Evolutionary conservation across 2,113 vertebrate species (phyloP), one percentile per base, ranked within the genome.

Genomic region (Vidua macroura): DNA sequence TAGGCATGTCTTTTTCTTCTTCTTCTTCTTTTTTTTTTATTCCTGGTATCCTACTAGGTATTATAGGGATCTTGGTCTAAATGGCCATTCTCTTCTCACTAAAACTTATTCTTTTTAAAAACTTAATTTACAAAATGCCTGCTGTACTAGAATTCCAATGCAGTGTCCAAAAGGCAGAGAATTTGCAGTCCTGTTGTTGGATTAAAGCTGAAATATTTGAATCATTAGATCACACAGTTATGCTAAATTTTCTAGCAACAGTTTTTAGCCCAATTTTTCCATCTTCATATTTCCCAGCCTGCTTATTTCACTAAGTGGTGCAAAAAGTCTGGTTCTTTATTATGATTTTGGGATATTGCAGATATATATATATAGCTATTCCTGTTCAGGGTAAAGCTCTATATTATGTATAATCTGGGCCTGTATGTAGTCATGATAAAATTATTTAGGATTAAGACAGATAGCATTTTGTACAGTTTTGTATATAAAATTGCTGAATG

Each of bases 391-490:
- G 27, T 1, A 20, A 64, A 77, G 11, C 10, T 66, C 3, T 2
- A 0, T 49, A 8, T 66, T n/a, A 23, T 28, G 7, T 4, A 13
- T 18, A 9, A 16, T 17, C 55, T 39, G 14, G 22, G 3, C 4
- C 22, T 59, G 23, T 43, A 28, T 6, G 7, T 25, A 35, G 3
- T 28, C 6, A 28, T 18, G 3, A 28, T 21, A 86, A 77, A 85
- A 82, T 31, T 56, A 83, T 46, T 73, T 69, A 79, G 14, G 13
- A 18, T 58, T 66, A 66, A 72, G 51, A 66, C 1, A 41, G 51
- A 66, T 1, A 41, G 18, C 6, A 3, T 58, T 52, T 88, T 43
- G 15, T 68, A 21, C 17, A 18, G 7, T 62, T 35, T 20, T 53
- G 15, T 53, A 1, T 39, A 5, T 13, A n/a, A 53, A 11, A 68